Evolutionary conservation across 2,888 invertebrate species (phyloP).

Genomic region (Byasa hedistus): DNA sequence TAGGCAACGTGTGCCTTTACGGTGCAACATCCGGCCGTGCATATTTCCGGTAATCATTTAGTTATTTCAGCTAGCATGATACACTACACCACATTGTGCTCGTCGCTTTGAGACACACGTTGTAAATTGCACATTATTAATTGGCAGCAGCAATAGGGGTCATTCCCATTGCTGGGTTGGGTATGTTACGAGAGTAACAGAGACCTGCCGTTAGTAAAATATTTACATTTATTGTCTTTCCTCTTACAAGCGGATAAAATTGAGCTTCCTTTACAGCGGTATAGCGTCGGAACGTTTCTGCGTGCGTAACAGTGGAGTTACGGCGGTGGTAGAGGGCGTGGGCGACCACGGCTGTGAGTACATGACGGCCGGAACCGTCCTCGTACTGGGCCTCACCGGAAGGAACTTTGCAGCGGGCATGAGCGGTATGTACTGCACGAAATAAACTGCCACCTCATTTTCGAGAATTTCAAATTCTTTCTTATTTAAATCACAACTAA

Average conservation of each 20-base stretch:
- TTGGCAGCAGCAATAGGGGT: too few species aligned
- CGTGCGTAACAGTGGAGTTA: constrained; percentile 97
- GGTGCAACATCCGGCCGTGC: constrained; percentile 97
- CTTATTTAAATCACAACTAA: background rate
- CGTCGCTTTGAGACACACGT: too few species aligned
- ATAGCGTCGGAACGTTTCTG: constrained; percentile 99
- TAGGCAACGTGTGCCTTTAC: constrained; percentile 98
- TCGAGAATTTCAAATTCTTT: background rate
- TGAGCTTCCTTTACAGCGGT: constrained; percentile 78
- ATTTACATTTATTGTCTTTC: too few species aligned
- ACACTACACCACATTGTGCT: too few species aligned
- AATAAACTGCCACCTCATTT: too few species aligned
- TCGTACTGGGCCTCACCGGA: constrained; percentile 96
- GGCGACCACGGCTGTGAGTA: constrained; percentile 99
- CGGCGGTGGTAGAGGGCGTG: constrained; percentile 97
- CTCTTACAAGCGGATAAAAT: too few species aligned
- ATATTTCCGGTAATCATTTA: constrained; percentile 84
- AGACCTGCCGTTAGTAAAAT: too few species aligned
- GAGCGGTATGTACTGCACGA: constrained; percentile 83
- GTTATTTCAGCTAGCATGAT: background rate
- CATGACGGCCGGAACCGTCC: constrained; percentile 97
- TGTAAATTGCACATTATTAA: too few species aligned
- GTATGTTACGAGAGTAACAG: too few species aligned
- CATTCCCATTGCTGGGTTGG: too few species aligned
- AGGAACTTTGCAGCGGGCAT: constrained; percentile 99